Percentiles rank a stretch among this genome's conserved stretches.
Evolutionary conservation across 2,888 invertebrate species (phyloP).

Genomic region (Aleiodes alternator): DNA sequence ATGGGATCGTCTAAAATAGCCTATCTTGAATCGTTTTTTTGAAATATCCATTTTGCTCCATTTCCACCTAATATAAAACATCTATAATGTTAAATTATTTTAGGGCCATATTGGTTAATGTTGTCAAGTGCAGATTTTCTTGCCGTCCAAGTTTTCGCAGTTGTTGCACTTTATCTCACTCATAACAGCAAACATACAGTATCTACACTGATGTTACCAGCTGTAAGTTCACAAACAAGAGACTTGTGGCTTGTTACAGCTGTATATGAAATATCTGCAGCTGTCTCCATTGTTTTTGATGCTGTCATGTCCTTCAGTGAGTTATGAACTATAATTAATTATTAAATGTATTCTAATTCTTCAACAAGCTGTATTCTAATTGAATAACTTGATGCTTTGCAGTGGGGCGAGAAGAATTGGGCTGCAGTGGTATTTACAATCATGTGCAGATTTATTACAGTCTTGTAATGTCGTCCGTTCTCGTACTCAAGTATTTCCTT

Average conservation of each 20-base stretch:
- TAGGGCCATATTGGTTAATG: slow-evolving; percentile 77
- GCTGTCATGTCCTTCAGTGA: slow-evolving; percentile 68
- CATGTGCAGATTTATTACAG: slow-evolving; percentile 72
- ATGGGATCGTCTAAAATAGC: too few species aligned
- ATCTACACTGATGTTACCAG: slow-evolving; percentile 64
- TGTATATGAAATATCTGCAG: slow-evolving; percentile 76
- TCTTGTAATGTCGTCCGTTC: slow-evolving; percentile 61
- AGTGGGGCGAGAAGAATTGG: slow-evolving; percentile 72
- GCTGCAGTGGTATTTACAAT: slow-evolving; percentile 72
- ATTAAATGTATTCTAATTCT: slow-evolving; percentile 32
- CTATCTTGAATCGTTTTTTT: too few species aligned
- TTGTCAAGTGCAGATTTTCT: slow-evolving; percentile 76
- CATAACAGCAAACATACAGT: slow-evolving; percentile 63
- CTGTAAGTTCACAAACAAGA: slow-evolving; percentile 73
- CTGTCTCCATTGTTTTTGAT: slow-evolving; percentile 69
- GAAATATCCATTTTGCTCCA: slow-evolving; percentile 55
- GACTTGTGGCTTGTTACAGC: slow-evolving; percentile 77
- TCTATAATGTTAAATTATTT: slow-evolving; percentile 26
- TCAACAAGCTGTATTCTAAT: neutral
- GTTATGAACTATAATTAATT: slow-evolving; percentile 42
- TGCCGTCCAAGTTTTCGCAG: slow-evolving; percentile 76
- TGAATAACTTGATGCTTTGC: slow-evolving; percentile 32
- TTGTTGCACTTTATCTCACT: slow-evolving; percentile 76
- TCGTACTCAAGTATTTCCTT: slow-evolving; percentile 64
- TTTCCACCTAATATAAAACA: neutral